Conservation (phyloP, 1,140 invertebrate genomes). For the Carposina sasakii region DNA sequence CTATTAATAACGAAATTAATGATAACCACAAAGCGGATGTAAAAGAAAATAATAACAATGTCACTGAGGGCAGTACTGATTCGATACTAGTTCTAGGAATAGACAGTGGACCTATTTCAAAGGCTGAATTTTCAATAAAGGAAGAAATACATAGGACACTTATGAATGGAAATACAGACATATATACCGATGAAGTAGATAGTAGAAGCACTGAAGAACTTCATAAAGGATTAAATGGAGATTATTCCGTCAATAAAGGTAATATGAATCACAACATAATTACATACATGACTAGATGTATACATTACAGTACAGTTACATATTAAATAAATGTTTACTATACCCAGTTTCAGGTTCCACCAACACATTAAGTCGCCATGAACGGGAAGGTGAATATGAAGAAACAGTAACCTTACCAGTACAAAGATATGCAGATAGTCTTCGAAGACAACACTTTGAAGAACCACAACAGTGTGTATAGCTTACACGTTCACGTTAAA, state of each 20-base stretch:
- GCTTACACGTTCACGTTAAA: neutral
- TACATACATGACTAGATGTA: constrained; percentile 3
- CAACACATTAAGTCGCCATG: constrained; percentile 62
- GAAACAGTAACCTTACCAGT: constrained; percentile 75
- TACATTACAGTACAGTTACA: neutral
- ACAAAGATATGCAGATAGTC: constrained; percentile 73
- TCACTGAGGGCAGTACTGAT: constrained; percentile 25
- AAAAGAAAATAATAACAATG: constrained; percentile 19
- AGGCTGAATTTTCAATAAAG: constrained; percentile 59
- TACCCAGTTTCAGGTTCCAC: constrained; percentile 33
- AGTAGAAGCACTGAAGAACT: constrained; percentile 15
- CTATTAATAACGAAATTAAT: constrained; percentile 32
- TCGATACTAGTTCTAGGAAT: constrained; percentile 48
- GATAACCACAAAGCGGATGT: constrained; percentile 26
- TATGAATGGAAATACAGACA: constrained; percentile 36
- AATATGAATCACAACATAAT: too few relatives aligned
- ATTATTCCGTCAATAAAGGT: constrained; percentile 18
- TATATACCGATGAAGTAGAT: constrained; percentile 16
- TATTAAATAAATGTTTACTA: too few relatives aligned
- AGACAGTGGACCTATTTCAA: constrained; percentile 51
- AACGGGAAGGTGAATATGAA: constrained; percentile 77
- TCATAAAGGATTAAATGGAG: constrained; percentile 18
- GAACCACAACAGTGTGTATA: constrained; percentile 33
- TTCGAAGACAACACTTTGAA: constrained; percentile 62
- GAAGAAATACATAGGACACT: constrained; percentile 62